A percentile compares a stretch with the other conserved stretches of the same genome.
Evolutionary conservation across 2,888 invertebrate genomes (phyloP).

Genomic region (Drosophila setosimentum): DNA sequence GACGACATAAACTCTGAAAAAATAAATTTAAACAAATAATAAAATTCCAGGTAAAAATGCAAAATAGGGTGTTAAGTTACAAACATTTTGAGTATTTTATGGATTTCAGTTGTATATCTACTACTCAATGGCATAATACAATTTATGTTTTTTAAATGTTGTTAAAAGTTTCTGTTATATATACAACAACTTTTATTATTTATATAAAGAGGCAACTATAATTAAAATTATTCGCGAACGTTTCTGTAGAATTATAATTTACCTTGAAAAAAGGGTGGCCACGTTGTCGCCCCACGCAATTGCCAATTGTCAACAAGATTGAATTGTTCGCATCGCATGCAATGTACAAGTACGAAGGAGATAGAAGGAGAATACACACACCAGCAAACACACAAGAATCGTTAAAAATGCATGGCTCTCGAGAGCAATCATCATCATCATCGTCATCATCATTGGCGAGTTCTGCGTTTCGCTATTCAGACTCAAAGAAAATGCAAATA

Average conservation of each 20-base stretch:
- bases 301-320: conserved; percentile 47
- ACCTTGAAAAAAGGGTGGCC: conserved; percentile 7
- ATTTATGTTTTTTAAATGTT: neutral
- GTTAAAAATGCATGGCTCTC: conserved; percentile 25
- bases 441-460: conserved; percentile 9
- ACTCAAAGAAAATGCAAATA: conserved; percentile 54
- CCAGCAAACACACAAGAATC: conserved; percentile 7
- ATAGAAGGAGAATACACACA: neutral
- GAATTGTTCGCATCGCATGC: conserved; percentile 31
- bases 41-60: conserved; percentile 19
- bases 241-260: neutral
- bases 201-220: neutral
- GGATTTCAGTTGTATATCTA: neutral
- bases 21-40: conserved; percentile 11
- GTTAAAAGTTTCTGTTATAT: neutral
- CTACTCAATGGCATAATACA: neutral
- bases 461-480: conserved; percentile 43
- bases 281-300: conserved; percentile 14
- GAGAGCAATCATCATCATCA: conserved; percentile 26
- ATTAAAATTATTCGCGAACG: neutral
- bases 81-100: conserved; percentile 7
- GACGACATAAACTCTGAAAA: conserved; percentile 13
- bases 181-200: neutral
- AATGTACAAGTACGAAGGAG: conserved; percentile 20
- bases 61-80: conserved; percentile 6